Evolutionary conservation across 2,888 invertebrate genomes (phyloP), one percentile per base, ranked within the genome.

Genomic region (Cryptocheilus praepositus): DNA sequence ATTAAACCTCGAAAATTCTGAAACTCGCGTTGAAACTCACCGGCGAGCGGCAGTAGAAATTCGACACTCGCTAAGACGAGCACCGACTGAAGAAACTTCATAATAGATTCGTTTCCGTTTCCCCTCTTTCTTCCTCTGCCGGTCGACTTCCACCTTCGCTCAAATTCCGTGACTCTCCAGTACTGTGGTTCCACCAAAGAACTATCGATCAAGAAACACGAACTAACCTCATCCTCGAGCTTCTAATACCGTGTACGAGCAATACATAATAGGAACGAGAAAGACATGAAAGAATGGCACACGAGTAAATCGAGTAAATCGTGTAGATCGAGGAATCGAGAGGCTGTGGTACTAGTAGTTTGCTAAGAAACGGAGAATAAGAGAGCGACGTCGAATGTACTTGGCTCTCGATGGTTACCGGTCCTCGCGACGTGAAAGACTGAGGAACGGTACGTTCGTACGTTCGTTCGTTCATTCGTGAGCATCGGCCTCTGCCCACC

Each of bases 381-480:
- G 36, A 36, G 28, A 52, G 28, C 44, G 11, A 25, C 25, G 25
- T 19, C 55, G 60, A 28, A 21, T 55, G 22, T 55, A 13, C 28
- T 11, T 36, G 11, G 36, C 36, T 36, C 36, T 36, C 69, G 76
- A 64, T 81, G 82, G 77, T 83, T 81, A 80, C 83, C 81, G 83
- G 78, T 73, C 84, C 84, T 84, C 81, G 81, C 76, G 79, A 83
- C 83, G 81, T 80, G 84, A 83, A 84, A 87, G 86, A 86, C 87
- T 87, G 86, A 85, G 77, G 81, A 82, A 79, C 74, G 77, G 75
- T 69, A 58, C 64, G 74, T 67, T 67, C 74, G 71, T 7, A 11
- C 36, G 36, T 70, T 70, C 67, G 67, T 54, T 70, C 70, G 71
- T 65, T 59, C 56, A 60, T 61, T 53, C 64, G 58, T 61, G 59